A percentile compares a stretch with the other conserved stretches of the same genome.
Conservation (phyloP, 1,140 invertebrate genomes). For the Drosophila repletoides region DNA sequence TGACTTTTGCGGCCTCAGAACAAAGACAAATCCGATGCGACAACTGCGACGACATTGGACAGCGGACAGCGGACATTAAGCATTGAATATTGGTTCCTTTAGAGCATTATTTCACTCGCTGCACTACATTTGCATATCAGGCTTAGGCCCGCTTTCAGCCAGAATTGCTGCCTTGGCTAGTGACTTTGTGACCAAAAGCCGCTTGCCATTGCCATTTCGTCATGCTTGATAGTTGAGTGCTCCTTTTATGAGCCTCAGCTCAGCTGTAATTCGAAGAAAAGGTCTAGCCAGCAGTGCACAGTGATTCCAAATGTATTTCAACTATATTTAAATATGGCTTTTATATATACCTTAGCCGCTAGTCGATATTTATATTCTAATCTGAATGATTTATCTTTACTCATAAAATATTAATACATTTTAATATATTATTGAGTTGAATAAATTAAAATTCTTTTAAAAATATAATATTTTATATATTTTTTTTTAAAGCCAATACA, state of each 20-base stretch:
- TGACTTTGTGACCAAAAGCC: conserved; percentile 48
- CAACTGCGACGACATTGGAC: conserved; percentile 55
- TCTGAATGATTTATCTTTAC: too few species aligned
- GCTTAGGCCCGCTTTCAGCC: conserved; percentile 9
- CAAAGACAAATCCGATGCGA: conserved; percentile 66
- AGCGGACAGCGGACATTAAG: conserved; percentile 15
- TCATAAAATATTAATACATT: too few species aligned
- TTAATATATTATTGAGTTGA: too few species aligned
- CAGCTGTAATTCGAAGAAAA: conserved; percentile 67
- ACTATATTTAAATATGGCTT: too few species aligned
- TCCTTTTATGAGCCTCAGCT: conserved; percentile 63
- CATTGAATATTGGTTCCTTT: conserved; percentile 50
- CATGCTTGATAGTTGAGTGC: conserved; percentile 70
- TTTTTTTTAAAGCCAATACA: too few species aligned
- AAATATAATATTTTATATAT: too few species aligned
- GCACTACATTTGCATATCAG: conserved; percentile 56
- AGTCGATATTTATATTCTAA: too few species aligned
- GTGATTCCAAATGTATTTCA: conserved; percentile 41
- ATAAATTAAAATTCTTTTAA: too few species aligned
- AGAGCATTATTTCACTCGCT: conserved; percentile 61
- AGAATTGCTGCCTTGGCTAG: conserved; percentile 8
- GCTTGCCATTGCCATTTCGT: conserved; percentile 70
- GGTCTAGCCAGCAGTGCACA: conserved; percentile 38
- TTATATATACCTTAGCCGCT: too few species aligned
- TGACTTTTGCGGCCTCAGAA: conserved; percentile 66